Base-by-base conservation (phyloP, 2,797 vertebrate genomes). In the Monodelphis domestica region DNA sequence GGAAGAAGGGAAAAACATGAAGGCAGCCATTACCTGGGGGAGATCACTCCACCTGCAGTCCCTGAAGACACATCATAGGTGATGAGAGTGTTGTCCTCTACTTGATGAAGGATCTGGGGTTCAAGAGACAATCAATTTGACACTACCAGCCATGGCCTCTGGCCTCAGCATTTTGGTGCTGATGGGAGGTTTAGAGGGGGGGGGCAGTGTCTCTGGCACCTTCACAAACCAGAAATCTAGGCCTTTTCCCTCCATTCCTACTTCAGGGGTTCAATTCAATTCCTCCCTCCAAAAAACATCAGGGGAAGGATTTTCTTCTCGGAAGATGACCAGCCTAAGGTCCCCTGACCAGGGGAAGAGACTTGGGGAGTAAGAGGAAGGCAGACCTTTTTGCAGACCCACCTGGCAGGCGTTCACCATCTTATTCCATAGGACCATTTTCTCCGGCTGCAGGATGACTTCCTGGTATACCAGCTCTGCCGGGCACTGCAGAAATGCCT, bases 381-480 rank as follows among this genome's bases (percentile, higher is more conserved):
- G 21, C 0, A 17, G 28, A 70, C 38, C 38, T 21, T 38, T 50
- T 84, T 97, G 38, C 24, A 84, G 90, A 88, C 95, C 98, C 95
- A 99, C 99, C 99, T 99, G 99, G 98, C 99, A 99, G 51, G 95
- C 98, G 0, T 99, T 98, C 94, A 99, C 98, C 0, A 99, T 99
- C 98, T 98, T 99, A 98, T 99, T 99, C 99, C 99, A 99, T 92
- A 99, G 98, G 94, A 99, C 99, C 99, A 99, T 99, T 98, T 99
- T 99, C 98, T 99, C 99, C 0, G 99, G 99, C 96, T 99, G 99
- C 54, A 99, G 98, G 95, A 99, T 99, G 92, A 99, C 99, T 93
- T 99, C 99, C 98, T 99, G 99, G 98, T 99, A 99, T 56, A 99
- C 99, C 0, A 98, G 98, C 98, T 99, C 99, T 6, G 99, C 99